Evolutionary conservation across 2,888 invertebrate genomes (phyloP).

Genomic region (Idaea dimidiata): DNA sequence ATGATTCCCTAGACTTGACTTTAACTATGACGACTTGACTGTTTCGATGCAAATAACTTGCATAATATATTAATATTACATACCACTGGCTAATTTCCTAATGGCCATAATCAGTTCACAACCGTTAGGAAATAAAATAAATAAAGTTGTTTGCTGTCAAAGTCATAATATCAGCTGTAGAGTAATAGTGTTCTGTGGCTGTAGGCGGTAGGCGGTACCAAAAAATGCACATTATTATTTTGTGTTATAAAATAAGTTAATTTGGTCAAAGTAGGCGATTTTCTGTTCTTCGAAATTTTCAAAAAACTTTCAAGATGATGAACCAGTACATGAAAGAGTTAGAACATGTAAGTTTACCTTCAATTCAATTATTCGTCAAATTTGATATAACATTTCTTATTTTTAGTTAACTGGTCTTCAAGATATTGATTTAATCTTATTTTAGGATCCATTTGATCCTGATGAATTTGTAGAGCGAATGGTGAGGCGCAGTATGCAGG

Average conservation of each 20-base stretch:
- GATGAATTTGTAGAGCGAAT: conserved; percentile 98
- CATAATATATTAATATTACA: too few species aligned
- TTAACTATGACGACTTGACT: too few species aligned
- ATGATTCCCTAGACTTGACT: too few species aligned
- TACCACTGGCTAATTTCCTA: too few species aligned
- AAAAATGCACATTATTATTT: background rate
- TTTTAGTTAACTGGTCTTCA: background rate
- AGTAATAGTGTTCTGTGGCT: too few species aligned
- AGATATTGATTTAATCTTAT: conserved; percentile 16
- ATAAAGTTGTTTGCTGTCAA: background rate
- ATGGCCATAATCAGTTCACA: too few species aligned
- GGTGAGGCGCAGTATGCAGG: conserved; percentile 95
- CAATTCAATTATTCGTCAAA: conserved; percentile 5
- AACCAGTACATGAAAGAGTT: conserved; percentile 93
- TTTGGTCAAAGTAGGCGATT: background rate
- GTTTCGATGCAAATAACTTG: too few species aligned
- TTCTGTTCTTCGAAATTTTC: background rate
- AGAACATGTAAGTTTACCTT: conserved; percentile 83
- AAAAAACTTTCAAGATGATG: conserved; percentile 83
- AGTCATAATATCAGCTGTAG: too few species aligned
- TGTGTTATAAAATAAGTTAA: background rate
- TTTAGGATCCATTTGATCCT: conserved; percentile 96
- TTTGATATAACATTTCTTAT: conserved; percentile 4
- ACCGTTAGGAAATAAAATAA: too few species aligned
- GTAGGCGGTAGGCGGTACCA: background rate